A percentile compares a stretch with the other conserved stretches of the same genome.
These are phyloP conservation scores for Scolopax bukidnonensis DNA, from an alignment of 2,797 vertebrate species.

Conservation along the genomic window DNA sequence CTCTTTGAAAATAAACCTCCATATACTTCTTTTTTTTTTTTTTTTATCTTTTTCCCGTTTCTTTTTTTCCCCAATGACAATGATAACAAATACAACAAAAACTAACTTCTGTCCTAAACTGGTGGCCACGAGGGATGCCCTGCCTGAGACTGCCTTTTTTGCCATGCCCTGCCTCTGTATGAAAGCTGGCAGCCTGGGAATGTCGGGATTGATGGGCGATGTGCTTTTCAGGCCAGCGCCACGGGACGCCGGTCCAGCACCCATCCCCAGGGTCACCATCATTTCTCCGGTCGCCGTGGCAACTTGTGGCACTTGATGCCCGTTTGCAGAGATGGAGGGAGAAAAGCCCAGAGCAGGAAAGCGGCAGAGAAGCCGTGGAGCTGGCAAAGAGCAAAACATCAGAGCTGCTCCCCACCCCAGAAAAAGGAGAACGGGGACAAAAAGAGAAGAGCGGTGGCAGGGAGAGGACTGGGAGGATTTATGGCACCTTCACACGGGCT, in stretches of 20 bases:
- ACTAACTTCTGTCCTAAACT: rapidly evolving
- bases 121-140: rapidly evolving
- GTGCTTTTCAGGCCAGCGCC: rapidly evolving
- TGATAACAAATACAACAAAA: not conserved
- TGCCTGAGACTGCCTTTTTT: not conserved
- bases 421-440: not conserved
- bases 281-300: not conserved
- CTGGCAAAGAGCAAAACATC: not conserved
- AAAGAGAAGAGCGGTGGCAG: not conserved
- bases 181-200: not conserved
- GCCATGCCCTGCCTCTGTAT: not conserved
- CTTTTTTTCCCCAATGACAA: not conserved
- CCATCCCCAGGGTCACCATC: rapidly evolving
- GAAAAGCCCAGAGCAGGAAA: not conserved
- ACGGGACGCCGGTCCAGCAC: not conserved
- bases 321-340: not conserved
- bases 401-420: rapidly evolving
- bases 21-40: rapidly evolving
- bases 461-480: not conserved
- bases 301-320: not conserved
- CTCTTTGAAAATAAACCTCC: not conserved
- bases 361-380: rapidly evolving
- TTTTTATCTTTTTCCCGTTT: not conserved
- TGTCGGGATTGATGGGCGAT: rapidly evolving
- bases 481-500: not conserved